phyloP scores from a whole-genome alignment of 2,797 vertebrate species.

The Peromyscus attwateri region DNA sequence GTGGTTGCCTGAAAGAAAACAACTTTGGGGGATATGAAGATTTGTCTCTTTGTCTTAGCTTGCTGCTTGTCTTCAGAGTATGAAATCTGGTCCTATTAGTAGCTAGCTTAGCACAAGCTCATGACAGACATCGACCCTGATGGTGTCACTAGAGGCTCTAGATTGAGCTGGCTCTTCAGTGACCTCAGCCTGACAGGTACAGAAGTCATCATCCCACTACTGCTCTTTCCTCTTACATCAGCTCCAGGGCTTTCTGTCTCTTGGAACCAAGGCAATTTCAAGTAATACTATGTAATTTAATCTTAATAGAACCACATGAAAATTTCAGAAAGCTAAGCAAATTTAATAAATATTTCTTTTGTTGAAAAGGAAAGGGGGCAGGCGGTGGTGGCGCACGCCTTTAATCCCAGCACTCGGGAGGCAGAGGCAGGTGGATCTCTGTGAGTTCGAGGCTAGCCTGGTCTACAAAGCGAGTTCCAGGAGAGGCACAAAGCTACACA shows the following conservation, averaged over 20 bases:
- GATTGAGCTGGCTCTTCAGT: background rate
- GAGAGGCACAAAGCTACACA: no score
- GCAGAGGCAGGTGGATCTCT: no score
- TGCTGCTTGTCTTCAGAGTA: background rate
- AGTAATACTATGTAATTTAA: slow-evolving; percentile 29
- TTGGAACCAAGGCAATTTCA: background rate
- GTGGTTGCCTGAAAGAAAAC: background rate
- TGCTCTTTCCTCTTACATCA: background rate
- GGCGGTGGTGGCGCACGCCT: no score
- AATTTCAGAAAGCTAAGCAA: slow-evolving; percentile 5
- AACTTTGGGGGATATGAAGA: background rate
- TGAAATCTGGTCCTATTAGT: background rate
- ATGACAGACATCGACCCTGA: background rate
- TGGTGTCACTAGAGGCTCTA: background rate
- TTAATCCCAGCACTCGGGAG: no score
- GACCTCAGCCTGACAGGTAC: background rate
- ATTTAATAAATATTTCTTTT: slow-evolving; percentile 9
- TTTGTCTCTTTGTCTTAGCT: background rate
- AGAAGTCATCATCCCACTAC: background rate
- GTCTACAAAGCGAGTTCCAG: no score
- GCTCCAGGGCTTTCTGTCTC: background rate
- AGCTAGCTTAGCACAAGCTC: background rate
- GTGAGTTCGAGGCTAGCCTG: no score
- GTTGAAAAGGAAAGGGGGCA: background rate
- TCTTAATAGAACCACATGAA: slow-evolving; percentile 17